phyloP scores from a whole-genome alignment of 2,888 invertebrate species.

The Allolobophora icterica region DNA sequence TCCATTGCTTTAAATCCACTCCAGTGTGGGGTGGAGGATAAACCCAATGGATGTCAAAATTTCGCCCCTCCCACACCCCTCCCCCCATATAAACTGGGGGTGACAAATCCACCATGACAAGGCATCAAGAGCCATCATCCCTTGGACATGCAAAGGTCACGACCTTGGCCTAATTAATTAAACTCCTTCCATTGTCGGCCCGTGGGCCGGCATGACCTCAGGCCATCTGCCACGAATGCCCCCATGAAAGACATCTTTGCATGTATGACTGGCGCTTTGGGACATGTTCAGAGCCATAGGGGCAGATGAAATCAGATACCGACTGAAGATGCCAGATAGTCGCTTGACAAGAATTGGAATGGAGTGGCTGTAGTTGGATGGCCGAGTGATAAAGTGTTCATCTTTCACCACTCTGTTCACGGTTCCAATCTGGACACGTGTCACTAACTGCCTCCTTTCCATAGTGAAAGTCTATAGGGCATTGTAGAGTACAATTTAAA shows the following conservation, averaged over 20 bases:
- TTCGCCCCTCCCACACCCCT: no score
- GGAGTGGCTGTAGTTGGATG: neutral
- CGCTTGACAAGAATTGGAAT: neutral
- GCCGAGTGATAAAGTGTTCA: neutral
- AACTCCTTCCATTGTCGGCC: neutral
- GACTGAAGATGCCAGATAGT: neutral
- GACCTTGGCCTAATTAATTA: slow-evolving; percentile 17
- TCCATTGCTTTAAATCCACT: no score
- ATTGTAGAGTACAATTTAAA: no score
- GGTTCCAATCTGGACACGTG: no score
- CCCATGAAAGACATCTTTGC: neutral
- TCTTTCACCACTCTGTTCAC: no score
- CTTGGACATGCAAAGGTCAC: neutral
- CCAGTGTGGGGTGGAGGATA: no score
- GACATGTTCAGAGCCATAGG: neutral
- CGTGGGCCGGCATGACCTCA: neutral
- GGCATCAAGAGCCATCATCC: neutral
- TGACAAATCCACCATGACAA: neutral
- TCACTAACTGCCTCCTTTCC: no score
- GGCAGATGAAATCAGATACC: neutral
- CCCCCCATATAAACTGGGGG: neutral
- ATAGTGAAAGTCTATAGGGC: no score
- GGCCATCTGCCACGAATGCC: neutral
- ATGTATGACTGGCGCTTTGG: neutral
- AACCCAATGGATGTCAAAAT: no score